Evolutionary conservation across 2,888 invertebrate genomes (phyloP), one percentile per base, ranked within the genome.

Genomic region (Andrena bicolor): DNA sequence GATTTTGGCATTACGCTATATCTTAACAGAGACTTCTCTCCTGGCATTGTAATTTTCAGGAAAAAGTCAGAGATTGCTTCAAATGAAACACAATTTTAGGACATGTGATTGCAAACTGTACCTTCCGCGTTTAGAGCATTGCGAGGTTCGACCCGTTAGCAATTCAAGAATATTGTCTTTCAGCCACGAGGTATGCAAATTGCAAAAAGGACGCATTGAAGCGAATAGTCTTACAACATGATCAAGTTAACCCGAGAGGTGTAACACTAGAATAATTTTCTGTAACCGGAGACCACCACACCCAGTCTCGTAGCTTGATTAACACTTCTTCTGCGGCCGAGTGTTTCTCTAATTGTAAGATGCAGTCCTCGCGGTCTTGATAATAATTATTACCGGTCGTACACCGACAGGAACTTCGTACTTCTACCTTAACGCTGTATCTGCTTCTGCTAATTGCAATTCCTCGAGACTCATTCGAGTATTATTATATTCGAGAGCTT

Each of bases 321-420:
- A 87, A 69, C 70, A 79, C 69, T 77, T 65, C 74, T 61, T 49
- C 66, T 23, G 60, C 32, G 68, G 61, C 56, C 56, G 30, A 35
- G 20, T 28, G 76, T 75, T 73, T 76, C 76, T 28, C 41, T 41
- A 41, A 41, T 41, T 41, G 35, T 58, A 60, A 82, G 74, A 80
- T 41, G 74, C 10, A 64, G 63, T 49, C 41, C 65, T 56, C 61
- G 49, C 26, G 49, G 76, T 76, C 76, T 66, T 75, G 64, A 68
- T 85, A 83, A 77, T 85, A 82, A 86, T 84, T 82, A 87, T 86
- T 83, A 82, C 80, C 76, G 79, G 82, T 76, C 85, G 71, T 73
- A 82, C 68, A 70, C 73, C 72, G 72, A 72, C 84, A 85, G 89
- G 89, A 89, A 88, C 86, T 84, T 83, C 86, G 76, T 83, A 88